A percentile compares a stretch with the other conserved stretches of the same genome.
These are phyloP conservation scores for Pteropus rufus DNA, from an alignment of 2,797 vertebrate genomes.

Conservation along the genomic window DNA sequence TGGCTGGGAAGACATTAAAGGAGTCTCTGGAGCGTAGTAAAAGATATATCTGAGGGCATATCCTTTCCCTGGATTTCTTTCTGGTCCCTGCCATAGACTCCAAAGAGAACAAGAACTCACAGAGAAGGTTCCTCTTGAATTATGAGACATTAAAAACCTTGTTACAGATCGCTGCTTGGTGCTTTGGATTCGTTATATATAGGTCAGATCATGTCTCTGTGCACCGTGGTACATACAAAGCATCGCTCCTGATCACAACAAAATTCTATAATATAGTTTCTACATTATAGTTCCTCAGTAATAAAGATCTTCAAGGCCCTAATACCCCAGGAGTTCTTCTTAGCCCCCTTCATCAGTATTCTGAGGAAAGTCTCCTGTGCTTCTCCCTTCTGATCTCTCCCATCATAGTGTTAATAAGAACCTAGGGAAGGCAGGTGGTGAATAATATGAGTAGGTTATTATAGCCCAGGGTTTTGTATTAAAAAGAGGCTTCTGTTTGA, in stretches of 20 bases:
- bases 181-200: neutral
- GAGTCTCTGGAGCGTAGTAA: constrained; percentile 43
- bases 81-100: neutral
- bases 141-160: constrained; percentile 11
- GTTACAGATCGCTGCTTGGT: neutral
- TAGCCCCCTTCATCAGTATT: neutral
- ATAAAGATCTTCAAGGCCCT: neutral
- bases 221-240: neutral
- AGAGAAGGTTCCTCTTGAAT: neutral
- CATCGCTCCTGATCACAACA: neutral
- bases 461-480: neutral
- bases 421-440: neutral
- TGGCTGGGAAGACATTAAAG: constrained; percentile 15
- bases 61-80: neutral
- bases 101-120: neutral
- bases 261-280: neutral
- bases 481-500: neutral
- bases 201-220: neutral
- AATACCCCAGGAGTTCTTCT: neutral
- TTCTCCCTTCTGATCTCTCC: neutral
- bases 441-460: neutral
- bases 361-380: neutral
- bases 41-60: neutral
- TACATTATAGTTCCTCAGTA: neutral
- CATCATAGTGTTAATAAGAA: neutral